Percentiles rank a stretch among this genome's conserved stretches.
Evolutionary conservation across 2,113 vertebrate genomes (phyloP).

Genomic region (Leucopsar rothschildi): DNA sequence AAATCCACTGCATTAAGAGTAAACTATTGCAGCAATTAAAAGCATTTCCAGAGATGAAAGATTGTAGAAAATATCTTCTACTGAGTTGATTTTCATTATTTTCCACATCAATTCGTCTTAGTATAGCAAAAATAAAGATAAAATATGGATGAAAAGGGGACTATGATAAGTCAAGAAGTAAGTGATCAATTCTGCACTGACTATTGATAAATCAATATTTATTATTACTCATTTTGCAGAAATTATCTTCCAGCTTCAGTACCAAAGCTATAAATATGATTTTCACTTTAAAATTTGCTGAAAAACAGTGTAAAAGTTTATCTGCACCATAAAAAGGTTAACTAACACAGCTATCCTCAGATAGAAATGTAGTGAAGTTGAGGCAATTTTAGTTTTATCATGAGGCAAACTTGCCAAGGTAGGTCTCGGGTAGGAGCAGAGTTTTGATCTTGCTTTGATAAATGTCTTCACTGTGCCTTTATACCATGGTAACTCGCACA

Average conservation of each 20-base stretch:
- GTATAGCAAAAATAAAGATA: background rate
- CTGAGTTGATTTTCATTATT: background rate
- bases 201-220: background rate
- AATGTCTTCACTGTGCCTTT: background rate
- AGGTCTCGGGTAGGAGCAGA: background rate
- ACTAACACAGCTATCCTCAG: background rate
- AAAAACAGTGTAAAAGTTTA: background rate
- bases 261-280: background rate
- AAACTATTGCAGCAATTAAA: slow-evolving; percentile 12
- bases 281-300: background rate
- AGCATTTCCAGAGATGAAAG: background rate
- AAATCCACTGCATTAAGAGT: background rate
- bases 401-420: background rate
- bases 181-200: background rate
- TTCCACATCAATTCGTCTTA: background rate
- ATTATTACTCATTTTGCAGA: background rate
- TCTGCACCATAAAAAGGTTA: background rate
- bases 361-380: background rate
- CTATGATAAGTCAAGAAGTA: background rate
- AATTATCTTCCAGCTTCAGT: background rate
- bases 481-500: background rate
- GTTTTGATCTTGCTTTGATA: background rate
- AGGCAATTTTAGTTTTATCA: background rate
- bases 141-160: background rate
- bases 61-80: background rate